phyloP scores from a whole-genome alignment of 2,797 vertebrate genomes.

The Peromyscus melanophrys region DNA sequence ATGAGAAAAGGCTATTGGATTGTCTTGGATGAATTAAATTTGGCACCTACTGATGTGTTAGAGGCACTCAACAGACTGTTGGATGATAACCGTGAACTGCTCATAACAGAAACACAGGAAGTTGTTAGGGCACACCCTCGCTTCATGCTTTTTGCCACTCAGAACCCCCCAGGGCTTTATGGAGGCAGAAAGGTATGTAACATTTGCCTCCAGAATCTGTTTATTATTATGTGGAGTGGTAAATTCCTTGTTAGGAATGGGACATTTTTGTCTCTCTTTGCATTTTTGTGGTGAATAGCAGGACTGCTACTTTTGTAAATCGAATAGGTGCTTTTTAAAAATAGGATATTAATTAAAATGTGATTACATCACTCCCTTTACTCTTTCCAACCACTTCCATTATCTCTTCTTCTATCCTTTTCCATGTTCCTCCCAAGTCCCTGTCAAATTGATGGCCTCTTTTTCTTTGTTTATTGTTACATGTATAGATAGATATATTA shows the following conservation, averaged over 20 bases:
- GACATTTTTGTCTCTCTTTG: background rate
- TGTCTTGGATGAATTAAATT: constrained; percentile 97
- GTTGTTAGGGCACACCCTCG: constrained; percentile 96
- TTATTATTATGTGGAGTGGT: background rate
- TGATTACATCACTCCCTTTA: background rate
- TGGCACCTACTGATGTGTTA: constrained; percentile 98
- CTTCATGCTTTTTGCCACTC: constrained; percentile 99
- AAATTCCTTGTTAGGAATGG: constrained; percentile 30
- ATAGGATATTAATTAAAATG: background rate
- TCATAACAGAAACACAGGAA: constrained; percentile 98
- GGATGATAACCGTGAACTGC: constrained; percentile 98
- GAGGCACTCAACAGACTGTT: constrained; percentile 97
- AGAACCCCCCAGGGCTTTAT: constrained; percentile 98
- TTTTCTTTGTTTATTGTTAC: background rate
- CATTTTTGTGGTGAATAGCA: constrained; percentile 37
- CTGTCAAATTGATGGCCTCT: background rate
- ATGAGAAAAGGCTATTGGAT: constrained; percentile 99
- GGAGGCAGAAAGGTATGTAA: constrained; percentile 96
- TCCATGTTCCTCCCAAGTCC: too few relatives aligned
- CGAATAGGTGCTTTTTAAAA: background rate
- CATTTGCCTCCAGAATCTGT: background rate
- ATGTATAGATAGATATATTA: background rate
- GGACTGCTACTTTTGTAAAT: constrained; percentile 11
- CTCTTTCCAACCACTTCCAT: background rate
- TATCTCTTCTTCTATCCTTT: background rate